A percentile compares a stretch with the other conserved stretches of the same genome.
Evolutionary conservation across 2,888 invertebrate species (phyloP).

Genomic region (Sphaerophoria taeniata): DNA sequence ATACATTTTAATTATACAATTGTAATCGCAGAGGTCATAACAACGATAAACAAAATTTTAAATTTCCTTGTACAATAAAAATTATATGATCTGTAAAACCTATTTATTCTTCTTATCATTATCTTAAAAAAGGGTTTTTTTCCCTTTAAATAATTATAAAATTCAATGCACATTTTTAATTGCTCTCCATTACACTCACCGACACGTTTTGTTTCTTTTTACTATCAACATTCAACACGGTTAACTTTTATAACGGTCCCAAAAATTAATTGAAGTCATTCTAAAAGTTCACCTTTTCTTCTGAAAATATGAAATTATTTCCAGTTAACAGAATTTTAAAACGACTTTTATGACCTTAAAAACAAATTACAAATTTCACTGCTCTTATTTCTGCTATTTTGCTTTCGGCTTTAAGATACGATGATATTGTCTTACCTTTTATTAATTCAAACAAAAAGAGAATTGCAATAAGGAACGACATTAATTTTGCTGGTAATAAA

Average conservation of each 20-base stretch:
- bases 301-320: neutral
- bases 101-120: too few species aligned
- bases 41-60: too few species aligned
- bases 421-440: neutral
- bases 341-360: neutral
- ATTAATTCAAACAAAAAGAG: neutral
- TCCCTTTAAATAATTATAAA: too few species aligned
- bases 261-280: conserved; percentile 23
- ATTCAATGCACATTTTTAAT: too few species aligned
- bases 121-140: too few species aligned
- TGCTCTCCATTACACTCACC: too few species aligned
- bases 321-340: neutral
- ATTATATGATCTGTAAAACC: too few species aligned
- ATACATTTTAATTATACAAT: too few species aligned
- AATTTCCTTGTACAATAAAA: too few species aligned
- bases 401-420: neutral
- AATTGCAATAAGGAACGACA: neutral
- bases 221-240: too few species aligned
- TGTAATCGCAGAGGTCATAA: too few species aligned
- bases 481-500: conserved; percentile 6
- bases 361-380: neutral
- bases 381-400: neutral
- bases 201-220: too few species aligned
- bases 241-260: neutral
- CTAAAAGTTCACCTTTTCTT: conserved; percentile 1